Percentiles rank a stretch among this genome's conserved stretches.
Evolutionary conservation across 1,140 invertebrate species (phyloP).

Genomic region (Ylistrum balloti): DNA sequence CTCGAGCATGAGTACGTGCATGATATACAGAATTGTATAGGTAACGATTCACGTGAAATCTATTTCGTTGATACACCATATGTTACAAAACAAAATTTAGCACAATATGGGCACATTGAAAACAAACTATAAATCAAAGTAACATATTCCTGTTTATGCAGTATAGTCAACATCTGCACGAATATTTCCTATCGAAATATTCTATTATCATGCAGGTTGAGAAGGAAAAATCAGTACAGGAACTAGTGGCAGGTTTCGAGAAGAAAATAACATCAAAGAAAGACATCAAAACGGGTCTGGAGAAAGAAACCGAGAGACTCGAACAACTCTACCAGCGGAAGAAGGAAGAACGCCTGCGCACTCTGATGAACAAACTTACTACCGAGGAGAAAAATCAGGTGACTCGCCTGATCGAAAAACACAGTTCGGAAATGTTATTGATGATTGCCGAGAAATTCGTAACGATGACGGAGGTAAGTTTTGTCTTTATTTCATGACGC

Average conservation of each 20-base stretch:
- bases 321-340: conserved; percentile 73
- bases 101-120: background rate
- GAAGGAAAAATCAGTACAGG: conserved; percentile 76
- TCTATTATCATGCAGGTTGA: conserved; percentile 56
- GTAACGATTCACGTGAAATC: too few species aligned
- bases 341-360: conserved; percentile 74
- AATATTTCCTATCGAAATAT: too few species aligned
- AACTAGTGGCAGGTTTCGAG: conserved; percentile 75
- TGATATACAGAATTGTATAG: too few species aligned
- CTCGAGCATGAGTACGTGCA: too few species aligned
- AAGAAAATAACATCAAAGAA: conserved; percentile 66
- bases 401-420: conserved; percentile 79
- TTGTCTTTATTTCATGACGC: too few species aligned
- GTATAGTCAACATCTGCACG: too few species aligned
- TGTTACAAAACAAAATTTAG: background rate
- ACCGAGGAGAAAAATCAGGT: conserved; percentile 77
- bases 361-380: conserved; percentile 75
- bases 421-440: conserved; percentile 80
- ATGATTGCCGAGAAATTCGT: conserved; percentile 77
- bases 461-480: conserved; percentile 69
- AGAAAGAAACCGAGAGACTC: conserved; percentile 72
- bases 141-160: too few species aligned
- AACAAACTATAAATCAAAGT: background rate
- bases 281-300: conserved; percentile 66
- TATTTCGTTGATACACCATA: background rate